Evolutionary conservation across 2,113 vertebrate species (phyloP), one percentile per base, ranked within the genome.

Genomic region (Aptenodytes patagonicus): DNA sequence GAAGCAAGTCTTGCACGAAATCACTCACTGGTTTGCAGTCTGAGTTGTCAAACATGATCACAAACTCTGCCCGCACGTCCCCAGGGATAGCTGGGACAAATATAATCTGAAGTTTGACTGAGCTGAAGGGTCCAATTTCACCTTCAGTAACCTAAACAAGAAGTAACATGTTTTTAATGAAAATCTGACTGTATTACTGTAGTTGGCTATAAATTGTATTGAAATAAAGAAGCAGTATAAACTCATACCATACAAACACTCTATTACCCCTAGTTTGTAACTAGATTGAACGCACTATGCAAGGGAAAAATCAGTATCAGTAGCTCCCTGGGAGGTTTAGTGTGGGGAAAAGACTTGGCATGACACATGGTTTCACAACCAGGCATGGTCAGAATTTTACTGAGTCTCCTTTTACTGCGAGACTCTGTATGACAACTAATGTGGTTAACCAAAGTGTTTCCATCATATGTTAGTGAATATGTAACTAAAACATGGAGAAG

Each of bases 61-160:
- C 94, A 96, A 99, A 99, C 38, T 96, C 97, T 69, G 98, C 91
- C 51, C 62, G 97, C 42, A 93, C 94, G 0, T 97, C 96, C 87
- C 99, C 99, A 13, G 99, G 99, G 83, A 98, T 18, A 10, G 97
- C 91, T 10, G 99, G 99, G 14, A 97, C 98, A 97, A 99, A 99
- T 26, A 98, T 5, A 25, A 99, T 5, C 8, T 99, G 98, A 75
- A 99, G 97, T 79, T 97, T 98, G 96, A 99, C 25, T 14, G 98
- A 98, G 93, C 98, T 95, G 96, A 99, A 99, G 64, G 99, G 98
- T 83, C 97, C 97, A 9, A 99, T 97, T 40, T 99, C 98, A 16
- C 98, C 99, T 75, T 98, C 97, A 40, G 92, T 98, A 10, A 98
- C 87, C 99, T 99, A 83, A 72, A 91, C 13, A 87, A 80, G 51